Percentiles rank a stretch among this genome's conserved stretches.
These are phyloP conservation scores for Eupithecia inturbata DNA, from an alignment of 2,888 invertebrate species.

Conservation along the genomic window DNA sequence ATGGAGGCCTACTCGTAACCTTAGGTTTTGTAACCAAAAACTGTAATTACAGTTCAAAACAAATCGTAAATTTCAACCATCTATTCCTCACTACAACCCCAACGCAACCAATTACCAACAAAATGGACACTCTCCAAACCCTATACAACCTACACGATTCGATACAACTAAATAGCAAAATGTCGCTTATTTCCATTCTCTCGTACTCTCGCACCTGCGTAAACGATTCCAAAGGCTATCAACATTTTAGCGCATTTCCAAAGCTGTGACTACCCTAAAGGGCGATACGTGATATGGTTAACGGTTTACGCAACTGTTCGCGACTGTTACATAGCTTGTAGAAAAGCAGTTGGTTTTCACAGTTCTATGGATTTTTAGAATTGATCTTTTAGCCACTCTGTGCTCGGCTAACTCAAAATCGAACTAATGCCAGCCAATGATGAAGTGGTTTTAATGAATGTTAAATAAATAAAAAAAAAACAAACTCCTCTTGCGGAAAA, in stretches of 20 bases:
- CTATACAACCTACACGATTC: not conserved
- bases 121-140: not conserved
- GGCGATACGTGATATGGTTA: constrained; percentile 39
- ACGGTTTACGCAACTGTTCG: constrained; percentile 37
- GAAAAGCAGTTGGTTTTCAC: constrained; percentile 10
- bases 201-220: constrained; percentile 30
- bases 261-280: constrained; percentile 37
- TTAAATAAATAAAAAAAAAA: too few relatives aligned
- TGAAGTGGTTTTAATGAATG: too few relatives aligned
- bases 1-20: too few relatives aligned
- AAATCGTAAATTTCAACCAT: not conserved
- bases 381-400: not conserved
- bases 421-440: too few relatives aligned
- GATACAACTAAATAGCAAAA: constrained; percentile 16
- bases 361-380: not conserved
- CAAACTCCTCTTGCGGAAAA: too few relatives aligned
- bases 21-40: not conserved
- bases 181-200: constrained; percentile 30
- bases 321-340: constrained; percentile 27
- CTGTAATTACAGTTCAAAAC: not conserved
- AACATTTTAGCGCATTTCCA: constrained; percentile 37
- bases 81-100: not conserved
- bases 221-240: constrained; percentile 33
- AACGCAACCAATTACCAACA: not conserved
- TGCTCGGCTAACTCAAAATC: not conserved